Base-by-base conservation (phyloP, 1,140 invertebrate genomes). In the Psilanteris sp. region DNA sequence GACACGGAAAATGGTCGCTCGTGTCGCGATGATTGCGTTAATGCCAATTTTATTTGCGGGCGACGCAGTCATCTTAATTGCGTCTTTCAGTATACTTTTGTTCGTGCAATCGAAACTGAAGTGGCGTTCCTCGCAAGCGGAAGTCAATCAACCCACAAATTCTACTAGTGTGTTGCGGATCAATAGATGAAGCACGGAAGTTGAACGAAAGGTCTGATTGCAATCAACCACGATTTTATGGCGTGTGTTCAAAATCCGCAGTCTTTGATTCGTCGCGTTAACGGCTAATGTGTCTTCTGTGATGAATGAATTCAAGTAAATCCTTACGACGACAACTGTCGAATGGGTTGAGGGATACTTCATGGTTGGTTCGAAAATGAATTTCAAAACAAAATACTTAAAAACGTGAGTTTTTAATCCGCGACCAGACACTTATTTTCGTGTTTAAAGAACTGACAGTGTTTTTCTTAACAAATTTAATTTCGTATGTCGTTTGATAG, bases 211-310 rank as follows among this genome's bases (percentile, higher is more conserved):
- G 79, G 62, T 46, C 68, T 85, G 84, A 85, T 85, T 86, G 81
- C 81, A 86, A 87, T 87, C 82, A 85, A 75, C 57, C 55, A 61
- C 75, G 77, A 78, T 82, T 79, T 81, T 50, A 64, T 52, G 55
- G 13, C 72, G 71, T 34, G 48, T 24, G 55, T 37, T 16, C 8
- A 7, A 27, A 46, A 59, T 54, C 39, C 43, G 70, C 70, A 62
- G 79, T 48, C 46, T 57, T 46, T 39, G 43, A 44, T 46, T 62
- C 24, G 46, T 31, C 57, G 26, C 34, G 43, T 48, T 44, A 55
- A 77, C 55, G 55, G 48, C 7, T 22, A 5, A 10, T 10, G 27
- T 10, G 7, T 10, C 3, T 29, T 10, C 27, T 11, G 9, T 10
- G 24, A 4, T 8, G 18, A n/a, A n/a, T n/a, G n/a, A n/a, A n/a